phyloP scores from a whole-genome alignment of 2,888 invertebrate species.

The Diogma glabrata region DNA sequence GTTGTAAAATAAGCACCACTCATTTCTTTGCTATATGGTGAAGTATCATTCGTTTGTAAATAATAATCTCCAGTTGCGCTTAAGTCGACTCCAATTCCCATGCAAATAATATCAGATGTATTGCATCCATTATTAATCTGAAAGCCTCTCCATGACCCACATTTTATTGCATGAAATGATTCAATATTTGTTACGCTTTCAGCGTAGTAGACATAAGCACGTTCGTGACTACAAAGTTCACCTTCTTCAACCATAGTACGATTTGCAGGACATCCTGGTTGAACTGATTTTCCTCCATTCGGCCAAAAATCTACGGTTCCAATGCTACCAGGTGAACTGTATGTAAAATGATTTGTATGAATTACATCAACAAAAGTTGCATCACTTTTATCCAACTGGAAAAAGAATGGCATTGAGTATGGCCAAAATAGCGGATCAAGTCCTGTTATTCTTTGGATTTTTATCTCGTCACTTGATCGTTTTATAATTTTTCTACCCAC shows the following conservation, averaged over 20 bases:
- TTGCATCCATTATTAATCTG: not conserved
- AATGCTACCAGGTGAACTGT: slow-evolving; percentile 45
- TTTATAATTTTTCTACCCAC: slow-evolving; percentile 12
- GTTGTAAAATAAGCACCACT: not conserved
- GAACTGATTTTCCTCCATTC: slow-evolving; percentile 45
- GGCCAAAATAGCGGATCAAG: slow-evolving; percentile 50
- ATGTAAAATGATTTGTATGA: slow-evolving; percentile 53
- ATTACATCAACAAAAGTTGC: slow-evolving; percentile 54
- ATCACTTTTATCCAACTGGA: slow-evolving; percentile 41
- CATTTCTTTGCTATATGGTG: slow-evolving; percentile 9
- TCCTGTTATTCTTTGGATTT: slow-evolving; percentile 39
- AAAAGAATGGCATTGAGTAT: slow-evolving; percentile 39
- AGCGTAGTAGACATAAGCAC: not conserved
- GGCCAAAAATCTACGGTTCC: slow-evolving; percentile 53
- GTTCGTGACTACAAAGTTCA: not conserved
- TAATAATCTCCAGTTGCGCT: slow-evolving; percentile 9
- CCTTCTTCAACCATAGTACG: not conserved
- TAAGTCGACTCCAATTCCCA: not conserved
- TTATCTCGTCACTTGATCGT: not conserved
- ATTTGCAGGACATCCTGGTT: slow-evolving; percentile 44
- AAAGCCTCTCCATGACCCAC: not conserved
- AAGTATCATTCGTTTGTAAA: slow-evolving; percentile 4
- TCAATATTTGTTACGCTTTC: not conserved
- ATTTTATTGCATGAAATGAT: not conserved
- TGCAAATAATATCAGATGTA: not conserved